phyloP scores from a whole-genome alignment of 2,113 vertebrate species.

The Amazona vittata region DNA sequence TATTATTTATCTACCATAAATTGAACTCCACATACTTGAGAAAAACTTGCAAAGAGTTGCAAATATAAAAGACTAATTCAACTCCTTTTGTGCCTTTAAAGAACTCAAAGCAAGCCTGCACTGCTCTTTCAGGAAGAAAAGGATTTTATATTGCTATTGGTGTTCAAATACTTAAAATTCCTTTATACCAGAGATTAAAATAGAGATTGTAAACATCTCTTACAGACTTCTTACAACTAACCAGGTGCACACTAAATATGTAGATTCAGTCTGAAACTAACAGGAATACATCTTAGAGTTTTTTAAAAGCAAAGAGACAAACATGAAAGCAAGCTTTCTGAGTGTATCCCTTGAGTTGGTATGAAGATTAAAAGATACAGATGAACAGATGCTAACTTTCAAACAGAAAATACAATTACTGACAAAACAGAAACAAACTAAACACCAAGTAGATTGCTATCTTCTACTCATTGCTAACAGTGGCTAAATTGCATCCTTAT shows the following conservation, averaged over 20 bases:
- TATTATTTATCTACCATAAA: not conserved
- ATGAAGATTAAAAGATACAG: not conserved
- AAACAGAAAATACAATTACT: constrained; percentile 4
- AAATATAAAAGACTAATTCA: not conserved
- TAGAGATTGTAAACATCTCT: not conserved
- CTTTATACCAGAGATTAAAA: not conserved
- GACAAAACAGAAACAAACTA: not conserved
- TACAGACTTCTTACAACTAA: not conserved
- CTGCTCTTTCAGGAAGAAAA: not conserved
- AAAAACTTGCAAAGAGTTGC: not conserved
- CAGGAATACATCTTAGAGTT: not conserved
- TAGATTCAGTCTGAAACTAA: not conserved
- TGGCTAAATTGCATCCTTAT: not conserved
- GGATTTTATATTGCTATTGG: not conserved
- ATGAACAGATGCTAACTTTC: constrained; percentile 31
- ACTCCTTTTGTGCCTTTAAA: not conserved
- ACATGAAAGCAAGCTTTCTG: not conserved
- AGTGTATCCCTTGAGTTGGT: not conserved
- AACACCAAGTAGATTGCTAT: not conserved
- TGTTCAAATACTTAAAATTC: not conserved
- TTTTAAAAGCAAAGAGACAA: not conserved
- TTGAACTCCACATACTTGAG: not conserved
- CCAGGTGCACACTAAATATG: not conserved
- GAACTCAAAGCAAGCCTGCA: not conserved
- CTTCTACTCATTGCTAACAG: not conserved